These are phyloP conservation scores for Eubucco bourcierii DNA, from an alignment of 2,113 vertebrate genomes.

Conservation along the genomic window DNA sequence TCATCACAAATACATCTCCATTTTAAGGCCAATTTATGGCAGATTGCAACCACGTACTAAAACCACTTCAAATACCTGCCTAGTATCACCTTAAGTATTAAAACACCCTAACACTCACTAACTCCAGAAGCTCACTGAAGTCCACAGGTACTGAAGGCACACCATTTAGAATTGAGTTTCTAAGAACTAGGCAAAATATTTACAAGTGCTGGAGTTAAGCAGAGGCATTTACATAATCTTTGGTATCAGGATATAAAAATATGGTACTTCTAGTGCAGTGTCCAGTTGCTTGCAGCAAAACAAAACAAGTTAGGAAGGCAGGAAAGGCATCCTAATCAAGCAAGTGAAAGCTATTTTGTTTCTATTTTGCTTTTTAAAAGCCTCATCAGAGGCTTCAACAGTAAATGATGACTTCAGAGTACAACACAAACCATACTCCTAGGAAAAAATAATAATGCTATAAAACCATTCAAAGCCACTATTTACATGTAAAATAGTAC, in stretches of 20 bases:
- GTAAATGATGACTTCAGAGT: not conserved
- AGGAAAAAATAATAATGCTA: not conserved
- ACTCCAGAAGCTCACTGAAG: not conserved
- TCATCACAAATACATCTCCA: not conserved
- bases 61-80: not conserved
- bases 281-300: constrained; percentile 25
- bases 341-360: not conserved
- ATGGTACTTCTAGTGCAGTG: not conserved
- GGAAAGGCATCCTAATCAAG: not conserved
- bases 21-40: not conserved
- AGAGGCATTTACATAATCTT: constrained; percentile 29
- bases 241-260: constrained; percentile 23
- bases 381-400: not conserved
- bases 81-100: not conserved
- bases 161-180: constrained; percentile 11
- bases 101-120: not conserved
- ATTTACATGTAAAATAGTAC: not conserved
- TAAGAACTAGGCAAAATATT: constrained; percentile 42
- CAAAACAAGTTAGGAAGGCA: not conserved
- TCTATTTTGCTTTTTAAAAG: not conserved
- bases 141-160: not conserved
- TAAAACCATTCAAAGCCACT: not conserved
- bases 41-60: not conserved
- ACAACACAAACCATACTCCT: not conserved
- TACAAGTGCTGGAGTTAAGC: constrained; percentile 30